Conservation (phyloP, 1,140 invertebrate genomes). For the Caenorhabditis brenneri region DNA sequence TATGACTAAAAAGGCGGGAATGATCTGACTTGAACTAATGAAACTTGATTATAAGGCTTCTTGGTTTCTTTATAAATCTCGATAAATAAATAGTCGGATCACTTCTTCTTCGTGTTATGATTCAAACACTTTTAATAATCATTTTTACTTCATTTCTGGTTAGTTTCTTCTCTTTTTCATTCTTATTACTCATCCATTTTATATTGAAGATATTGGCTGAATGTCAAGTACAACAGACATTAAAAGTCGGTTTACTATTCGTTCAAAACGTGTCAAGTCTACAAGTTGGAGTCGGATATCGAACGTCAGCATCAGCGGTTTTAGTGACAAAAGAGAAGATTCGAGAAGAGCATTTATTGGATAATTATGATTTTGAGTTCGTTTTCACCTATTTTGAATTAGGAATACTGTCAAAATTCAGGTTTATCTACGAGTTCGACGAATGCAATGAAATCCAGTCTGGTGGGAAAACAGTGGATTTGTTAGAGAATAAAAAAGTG, state of each 20-base stretch:
- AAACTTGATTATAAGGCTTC: constrained; percentile 1
- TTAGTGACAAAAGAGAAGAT: background rate
- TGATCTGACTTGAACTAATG: background rate
- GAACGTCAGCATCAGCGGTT: constrained; percentile 10
- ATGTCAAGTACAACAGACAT: background rate
- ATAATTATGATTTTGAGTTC: background rate
- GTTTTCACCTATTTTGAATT: background rate
- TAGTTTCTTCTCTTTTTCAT: background rate
- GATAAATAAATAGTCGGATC: constrained; percentile 4
- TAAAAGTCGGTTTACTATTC: background rate
- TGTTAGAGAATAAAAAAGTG: background rate
- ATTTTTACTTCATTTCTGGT: background rate
- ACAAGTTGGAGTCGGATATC: constrained; percentile 8
- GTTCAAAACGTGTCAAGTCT: constrained; percentile 5
- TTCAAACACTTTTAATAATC: background rate
- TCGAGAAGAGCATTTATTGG: background rate
- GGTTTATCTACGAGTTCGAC: background rate
- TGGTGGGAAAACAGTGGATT: background rate
- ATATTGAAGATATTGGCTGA: background rate
- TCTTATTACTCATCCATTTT: background rate
- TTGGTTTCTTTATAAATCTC: background rate
- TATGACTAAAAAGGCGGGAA: background rate
- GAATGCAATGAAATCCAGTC: background rate
- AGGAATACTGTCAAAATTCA: background rate
- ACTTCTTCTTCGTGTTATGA: constrained; percentile 52